Percentiles rank a stretch among this genome's conserved stretches.
phyloP scores from a whole-genome alignment of 2,113 vertebrate species.

The Alosa alosa region DNA sequence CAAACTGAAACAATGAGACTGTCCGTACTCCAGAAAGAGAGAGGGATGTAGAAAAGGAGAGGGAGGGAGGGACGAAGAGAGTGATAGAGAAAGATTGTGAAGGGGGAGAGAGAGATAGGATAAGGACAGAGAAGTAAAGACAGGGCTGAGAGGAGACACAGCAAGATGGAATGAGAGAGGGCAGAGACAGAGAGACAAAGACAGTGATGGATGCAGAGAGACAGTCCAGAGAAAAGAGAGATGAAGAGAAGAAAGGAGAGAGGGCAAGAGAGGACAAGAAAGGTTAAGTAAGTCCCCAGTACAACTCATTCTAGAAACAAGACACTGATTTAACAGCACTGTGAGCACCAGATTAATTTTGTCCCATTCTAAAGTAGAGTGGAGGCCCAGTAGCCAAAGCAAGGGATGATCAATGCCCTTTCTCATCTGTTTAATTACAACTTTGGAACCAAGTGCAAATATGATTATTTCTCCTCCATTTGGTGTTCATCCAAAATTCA shows the following conservation, averaged over 20 bases:
- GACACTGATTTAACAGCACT: not conserved
- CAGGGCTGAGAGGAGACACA: not conserved
- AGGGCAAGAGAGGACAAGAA: not conserved
- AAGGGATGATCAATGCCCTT: constrained; percentile 39
- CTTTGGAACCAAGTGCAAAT: constrained; percentile 39
- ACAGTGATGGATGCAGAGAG: not conserved
- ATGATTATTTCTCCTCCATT: constrained; percentile 46
- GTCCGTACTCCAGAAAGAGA: not conserved
- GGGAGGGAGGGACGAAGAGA: not conserved
- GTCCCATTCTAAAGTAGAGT: constrained; percentile 13
- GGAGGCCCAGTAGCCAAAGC: constrained; percentile 24
- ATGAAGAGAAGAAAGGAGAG: not conserved
- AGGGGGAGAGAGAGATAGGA: not conserved
- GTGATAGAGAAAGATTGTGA: not conserved
- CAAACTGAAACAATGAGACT: too few species aligned
- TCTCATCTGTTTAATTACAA: constrained; percentile 47
- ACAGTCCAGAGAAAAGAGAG: not conserved
- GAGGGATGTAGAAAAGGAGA: not conserved
- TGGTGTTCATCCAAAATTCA: constrained; percentile 37
- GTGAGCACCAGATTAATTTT: not conserved
- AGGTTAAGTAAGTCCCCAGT: not conserved
- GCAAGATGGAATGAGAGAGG: not conserved
- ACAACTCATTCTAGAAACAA: not conserved
- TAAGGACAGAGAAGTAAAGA: not conserved
- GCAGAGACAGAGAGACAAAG: not conserved